phyloP scores from a whole-genome alignment of 37 sponge, comb jelly and placozoan genomes.

The Spongilla lacustris region DNA sequence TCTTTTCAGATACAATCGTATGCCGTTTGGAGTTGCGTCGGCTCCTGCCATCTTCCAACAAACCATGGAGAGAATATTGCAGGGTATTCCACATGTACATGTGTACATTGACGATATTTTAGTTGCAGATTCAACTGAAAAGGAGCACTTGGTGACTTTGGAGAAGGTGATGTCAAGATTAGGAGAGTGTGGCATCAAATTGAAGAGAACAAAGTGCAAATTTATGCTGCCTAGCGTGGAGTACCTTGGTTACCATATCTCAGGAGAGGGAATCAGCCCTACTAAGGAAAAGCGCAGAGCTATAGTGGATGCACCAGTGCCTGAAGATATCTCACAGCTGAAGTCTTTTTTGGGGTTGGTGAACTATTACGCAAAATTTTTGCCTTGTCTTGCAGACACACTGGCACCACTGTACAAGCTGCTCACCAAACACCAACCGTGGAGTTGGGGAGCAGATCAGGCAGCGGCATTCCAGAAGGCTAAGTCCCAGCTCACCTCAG shows the following conservation, averaged over 20 bases:
- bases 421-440: constrained; percentile 17
- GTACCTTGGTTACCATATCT: constrained; percentile 11
- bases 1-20: constrained; percentile 52
- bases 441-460: constrained; percentile 33
- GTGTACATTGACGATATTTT: constrained; percentile 71
- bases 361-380: constrained; percentile 41
- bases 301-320: constrained; percentile 19
- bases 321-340: constrained; percentile 35
- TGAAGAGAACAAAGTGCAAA: constrained; percentile 17
- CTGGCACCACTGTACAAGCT: constrained; percentile 35
- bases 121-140: constrained; percentile 12
- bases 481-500: constrained; percentile 38
- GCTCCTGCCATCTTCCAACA: constrained; percentile 70
- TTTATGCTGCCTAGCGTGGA: constrained; percentile 28
- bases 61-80: constrained; percentile 63
- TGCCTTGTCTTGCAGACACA: constrained; percentile 42
- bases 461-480: constrained; percentile 33
- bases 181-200: neutral
- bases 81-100: constrained; percentile 33
- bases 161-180: constrained; percentile 23
- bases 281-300: neutral
- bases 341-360: constrained; percentile 49
- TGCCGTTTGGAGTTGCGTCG: constrained; percentile 71
- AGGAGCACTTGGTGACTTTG: constrained; percentile 22
- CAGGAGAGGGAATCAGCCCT: constrained; percentile 14